A percentile compares a stretch with the other conserved stretches of the same genome.
Conservation (phyloP, 2,113 vertebrate species). For the Eulemur macaco region DNA sequence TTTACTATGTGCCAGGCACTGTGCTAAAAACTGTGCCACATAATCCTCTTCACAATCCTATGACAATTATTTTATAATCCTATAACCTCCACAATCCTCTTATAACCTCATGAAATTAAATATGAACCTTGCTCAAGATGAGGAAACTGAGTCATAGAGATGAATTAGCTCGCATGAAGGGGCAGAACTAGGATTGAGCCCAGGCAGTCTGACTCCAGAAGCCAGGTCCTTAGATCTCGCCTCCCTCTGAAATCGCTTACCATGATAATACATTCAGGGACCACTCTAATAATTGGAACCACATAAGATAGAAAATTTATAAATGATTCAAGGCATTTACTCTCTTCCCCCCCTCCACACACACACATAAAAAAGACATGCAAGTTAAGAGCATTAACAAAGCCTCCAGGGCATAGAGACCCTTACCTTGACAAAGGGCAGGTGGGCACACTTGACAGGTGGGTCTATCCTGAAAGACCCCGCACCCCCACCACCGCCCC, state of each 20-base stretch:
- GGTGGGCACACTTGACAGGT: background rate
- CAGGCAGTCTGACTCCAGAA: background rate
- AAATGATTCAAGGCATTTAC: background rate
- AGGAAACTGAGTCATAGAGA: background rate
- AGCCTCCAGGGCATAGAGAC: background rate
- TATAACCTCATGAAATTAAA: background rate
- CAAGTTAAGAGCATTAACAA: background rate
- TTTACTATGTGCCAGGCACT: background rate
- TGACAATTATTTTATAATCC: background rate
- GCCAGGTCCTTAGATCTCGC: too few relatives aligned
- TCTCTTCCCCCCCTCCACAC: background rate
- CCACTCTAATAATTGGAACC: background rate
- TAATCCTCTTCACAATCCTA: background rate
- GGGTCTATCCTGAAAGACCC: background rate
- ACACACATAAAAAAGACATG: background rate
- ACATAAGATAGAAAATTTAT: background rate
- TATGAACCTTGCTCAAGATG: background rate
- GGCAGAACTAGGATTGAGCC: background rate
- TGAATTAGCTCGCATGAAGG: background rate
- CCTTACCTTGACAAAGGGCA: background rate
- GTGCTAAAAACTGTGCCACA: background rate
- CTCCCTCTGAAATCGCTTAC: background rate
- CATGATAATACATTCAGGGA: background rate
- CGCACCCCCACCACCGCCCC: too few relatives aligned
- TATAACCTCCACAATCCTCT: too few relatives aligned